Evolutionary conservation across 35 echinoderm and acorn worm genomes (phyloP).

Genomic region (Lytechinus variegatus): DNA sequence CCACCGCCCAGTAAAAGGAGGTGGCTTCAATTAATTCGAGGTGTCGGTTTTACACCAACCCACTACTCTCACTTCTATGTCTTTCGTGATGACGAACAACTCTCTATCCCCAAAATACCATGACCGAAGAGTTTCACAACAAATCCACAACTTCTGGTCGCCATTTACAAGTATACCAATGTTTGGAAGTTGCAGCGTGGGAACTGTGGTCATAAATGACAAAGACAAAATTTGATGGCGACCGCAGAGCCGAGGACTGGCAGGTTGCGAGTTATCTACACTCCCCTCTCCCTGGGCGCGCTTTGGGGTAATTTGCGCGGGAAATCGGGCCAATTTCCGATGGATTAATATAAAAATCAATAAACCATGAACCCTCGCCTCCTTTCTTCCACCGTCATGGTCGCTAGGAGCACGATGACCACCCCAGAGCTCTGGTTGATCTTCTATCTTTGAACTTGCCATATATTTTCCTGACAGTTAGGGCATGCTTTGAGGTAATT

Average conservation of each 20-base stretch:
- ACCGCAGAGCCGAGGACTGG: constrained; percentile 4
- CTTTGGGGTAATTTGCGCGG: constrained; percentile 9
- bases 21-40: not conserved
- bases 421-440: not conserved
- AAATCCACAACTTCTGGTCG: constrained; percentile 9
- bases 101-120: not conserved
- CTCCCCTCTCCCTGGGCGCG: not conserved
- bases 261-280: not conserved
- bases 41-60: not conserved
- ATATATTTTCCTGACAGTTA: not conserved
- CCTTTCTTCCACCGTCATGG: not conserved
- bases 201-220: constrained; percentile 2
- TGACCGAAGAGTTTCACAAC: not conserved
- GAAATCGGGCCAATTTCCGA: constrained; percentile 15
- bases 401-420: not conserved
- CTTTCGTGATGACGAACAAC: not conserved
- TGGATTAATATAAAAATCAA: constrained; percentile 7
- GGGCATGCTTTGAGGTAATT: no score
- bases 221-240: not conserved
- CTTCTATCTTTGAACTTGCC: not conserved
- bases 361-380: constrained; percentile 22
- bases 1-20: not conserved
- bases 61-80: not conserved
- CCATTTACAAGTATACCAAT: not conserved
- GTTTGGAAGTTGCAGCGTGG: not conserved